Evolutionary conservation across 2,113 vertebrate genomes (phyloP).

Genomic region (Fregetta grallaria): DNA sequence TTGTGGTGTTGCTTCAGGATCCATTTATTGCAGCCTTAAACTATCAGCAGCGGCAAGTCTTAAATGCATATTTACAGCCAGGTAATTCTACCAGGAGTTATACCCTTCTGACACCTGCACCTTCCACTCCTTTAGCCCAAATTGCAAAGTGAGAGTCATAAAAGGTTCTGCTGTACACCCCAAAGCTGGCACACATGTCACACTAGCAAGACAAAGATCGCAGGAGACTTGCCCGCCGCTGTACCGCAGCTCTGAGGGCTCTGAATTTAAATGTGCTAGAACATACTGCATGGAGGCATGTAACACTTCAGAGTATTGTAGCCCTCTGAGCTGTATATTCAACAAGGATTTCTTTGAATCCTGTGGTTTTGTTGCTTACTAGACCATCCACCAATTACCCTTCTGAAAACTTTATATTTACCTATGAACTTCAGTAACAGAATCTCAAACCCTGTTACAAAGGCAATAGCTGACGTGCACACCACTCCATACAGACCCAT

Average conservation of each 20-base stretch:
- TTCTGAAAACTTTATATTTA: background rate
- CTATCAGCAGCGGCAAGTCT: background rate
- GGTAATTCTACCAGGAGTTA: background rate
- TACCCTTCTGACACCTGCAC: background rate
- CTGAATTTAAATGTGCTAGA: background rate
- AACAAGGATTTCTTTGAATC: background rate
- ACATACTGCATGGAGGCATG: fast-evolving
- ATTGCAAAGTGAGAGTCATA: background rate
- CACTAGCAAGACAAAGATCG: background rate
- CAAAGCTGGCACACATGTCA: background rate
- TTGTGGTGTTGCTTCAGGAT: background rate
- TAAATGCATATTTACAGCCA: too few species aligned
- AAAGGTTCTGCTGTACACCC: background rate
- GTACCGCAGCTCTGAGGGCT: background rate
- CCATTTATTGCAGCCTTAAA: background rate
- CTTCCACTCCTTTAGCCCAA: background rate
- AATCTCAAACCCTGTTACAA: background rate
- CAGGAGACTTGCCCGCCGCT: fast-evolving
- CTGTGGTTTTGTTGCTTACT: background rate
- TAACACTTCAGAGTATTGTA: background rate
- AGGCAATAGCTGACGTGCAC: background rate
- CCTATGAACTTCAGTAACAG: background rate
- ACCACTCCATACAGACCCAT: background rate
- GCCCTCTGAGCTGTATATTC: background rate
- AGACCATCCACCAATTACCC: background rate